These are phyloP conservation scores for Apis laboriosa DNA, from an alignment of 1,140 invertebrate genomes.

Conservation along the genomic window DNA sequence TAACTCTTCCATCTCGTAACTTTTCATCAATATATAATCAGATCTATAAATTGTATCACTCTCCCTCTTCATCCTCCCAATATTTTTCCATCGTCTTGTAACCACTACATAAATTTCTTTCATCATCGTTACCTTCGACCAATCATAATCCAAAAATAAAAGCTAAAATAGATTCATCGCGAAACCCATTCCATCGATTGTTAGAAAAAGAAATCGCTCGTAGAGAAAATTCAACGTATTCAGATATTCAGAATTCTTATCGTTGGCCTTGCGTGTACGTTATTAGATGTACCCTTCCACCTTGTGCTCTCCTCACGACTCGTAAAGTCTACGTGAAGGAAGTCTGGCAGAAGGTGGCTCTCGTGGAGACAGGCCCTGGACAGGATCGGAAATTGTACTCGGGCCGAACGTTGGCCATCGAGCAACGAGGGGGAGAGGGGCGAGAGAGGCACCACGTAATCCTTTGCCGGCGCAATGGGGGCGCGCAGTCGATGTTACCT, in stretches of 20 bases:
- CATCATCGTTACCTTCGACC: no score
- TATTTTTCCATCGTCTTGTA: no score
- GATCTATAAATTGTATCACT: no score
- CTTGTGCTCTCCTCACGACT: conserved; percentile 51
- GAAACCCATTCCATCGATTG: no score
- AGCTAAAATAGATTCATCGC: no score
- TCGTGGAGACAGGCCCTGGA: conserved; percentile 15
- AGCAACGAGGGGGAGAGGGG: neutral
- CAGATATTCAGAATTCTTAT: conserved; percentile 58
- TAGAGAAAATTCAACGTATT: conserved; percentile 24
- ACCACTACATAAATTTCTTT: no score
- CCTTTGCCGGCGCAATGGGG: conserved; percentile 45
- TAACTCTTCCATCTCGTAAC: no score
- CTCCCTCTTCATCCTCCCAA: no score
- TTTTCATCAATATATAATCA: no score
- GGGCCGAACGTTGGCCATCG: no score
- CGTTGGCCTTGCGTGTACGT: conserved; percentile 41
- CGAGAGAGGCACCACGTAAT: conserved; percentile 32
- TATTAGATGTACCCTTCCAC: conserved; percentile 47
- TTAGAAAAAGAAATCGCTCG: neutral
- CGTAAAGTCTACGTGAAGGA: conserved; percentile 59
- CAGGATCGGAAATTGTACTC: conserved; percentile 35
- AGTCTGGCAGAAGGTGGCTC: conserved; percentile 50
- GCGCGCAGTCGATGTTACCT: conserved; percentile 47
- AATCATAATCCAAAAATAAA: no score